Evolutionary conservation across 2,888 invertebrate species (phyloP), one percentile per base, ranked within the genome.

Genomic region (Papilio gigon): DNA sequence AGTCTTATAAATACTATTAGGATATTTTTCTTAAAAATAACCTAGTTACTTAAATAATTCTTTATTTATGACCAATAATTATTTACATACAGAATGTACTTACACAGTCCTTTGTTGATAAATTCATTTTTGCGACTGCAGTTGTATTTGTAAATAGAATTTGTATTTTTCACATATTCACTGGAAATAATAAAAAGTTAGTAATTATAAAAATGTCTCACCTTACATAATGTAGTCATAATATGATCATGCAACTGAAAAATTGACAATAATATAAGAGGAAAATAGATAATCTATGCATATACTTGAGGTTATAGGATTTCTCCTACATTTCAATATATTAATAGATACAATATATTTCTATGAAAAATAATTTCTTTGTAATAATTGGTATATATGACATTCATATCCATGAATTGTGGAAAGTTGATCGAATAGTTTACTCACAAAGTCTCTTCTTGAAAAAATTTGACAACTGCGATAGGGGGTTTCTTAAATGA

Each of bases 391-490:
- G 14, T 4, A 40, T 22, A 22, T 25, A 35, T 40, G 20, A 60
- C 22, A 47, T 6, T 22, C 12, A n/a, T 17, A 50, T 44, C 11
- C 5, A 20, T 35, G 5, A 22, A 58, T 33, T 11, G 62, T 20
- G 44, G 3, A 53, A 22, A 60, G 40, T 58, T 72, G 70, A 37
- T 66, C 72, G 72, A 72, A 74, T 74, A 74, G 74, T 70, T 67
- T 68, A 93, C 96, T 95, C 93, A 97, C 97, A 94, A 97, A 72
- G 94, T 93, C 80, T 95, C 95, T 88, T 97, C 97, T 84, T 96
- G 95, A 85, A 97, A 97, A 88, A 97, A 97, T 84, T 96, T 95
- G 61, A 97, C 97, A 77, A 95, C 94, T 65, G 95, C 96, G 76
- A 97, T 94, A n/a, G 96, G 95, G 74, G 94, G 93, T 80, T 95